Evolutionary conservation across 2,888 invertebrate genomes (phyloP), one percentile per base, ranked within the genome.

Genomic region (Tethea ocularis): DNA sequence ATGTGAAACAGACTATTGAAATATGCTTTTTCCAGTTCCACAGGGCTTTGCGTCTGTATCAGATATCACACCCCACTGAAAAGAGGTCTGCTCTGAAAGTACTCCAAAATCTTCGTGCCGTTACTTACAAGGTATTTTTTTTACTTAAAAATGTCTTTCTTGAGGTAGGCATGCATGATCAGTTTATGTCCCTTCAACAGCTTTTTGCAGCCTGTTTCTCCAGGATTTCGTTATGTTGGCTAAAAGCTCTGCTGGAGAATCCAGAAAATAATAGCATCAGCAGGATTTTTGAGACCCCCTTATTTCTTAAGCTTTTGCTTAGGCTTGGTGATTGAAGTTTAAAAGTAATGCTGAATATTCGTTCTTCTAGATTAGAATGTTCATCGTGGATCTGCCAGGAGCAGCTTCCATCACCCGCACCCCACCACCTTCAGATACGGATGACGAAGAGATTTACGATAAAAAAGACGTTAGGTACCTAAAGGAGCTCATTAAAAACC

Each of bases 401-500:
- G 72, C 78, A 0, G 13, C 59, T 0, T 23, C 75, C 0, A 56
- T 61, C 3, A 58, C 69, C 0, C 73, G 78, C 5, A 66, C 81
- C 1, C 64, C 80, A 0, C 4, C 69, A 0, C 26, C 60, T 0
- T 59, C 63, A 0, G 82, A 85, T 0, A 24, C 58, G 0, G 84
- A 84, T 0, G 88, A 86, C 0, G 88, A 86, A 0, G 84, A 86
- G 1, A 36, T 84, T 1, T 77, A 83, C 23, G 84, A 89, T 52
- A 87, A 84, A 62, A 88, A 86, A 51, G 89, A 89, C 51, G 81
- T 89, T 56, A 75, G 75, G 59, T 91, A 85, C 63, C 68, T 91
- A 26, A 90, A 86, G 61, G 91, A 91, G 65, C 72, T 91, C 22
- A 86, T 91, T 82, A 91, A 91, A 86, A 91, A 88, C 71, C 87